Percentiles rank a stretch among this genome's conserved stretches.
Conservation (phyloP, 2,888 invertebrate genomes). For the Isoperla grammatica region DNA sequence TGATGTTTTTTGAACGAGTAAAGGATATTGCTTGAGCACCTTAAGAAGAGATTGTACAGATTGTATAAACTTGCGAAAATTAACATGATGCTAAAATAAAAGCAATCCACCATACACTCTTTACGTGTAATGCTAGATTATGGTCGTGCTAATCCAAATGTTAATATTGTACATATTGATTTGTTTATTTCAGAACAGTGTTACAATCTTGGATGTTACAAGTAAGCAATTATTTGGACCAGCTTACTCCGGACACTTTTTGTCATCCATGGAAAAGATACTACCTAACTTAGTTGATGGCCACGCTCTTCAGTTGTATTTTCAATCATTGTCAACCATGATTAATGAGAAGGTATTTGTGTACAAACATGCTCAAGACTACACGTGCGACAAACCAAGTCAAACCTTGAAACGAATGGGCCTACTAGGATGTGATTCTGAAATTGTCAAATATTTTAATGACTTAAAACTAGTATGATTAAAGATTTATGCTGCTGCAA, state of each 20-base stretch:
- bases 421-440: conserved; percentile 30
- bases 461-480: too few relatives aligned
- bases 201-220: conserved; percentile 34
- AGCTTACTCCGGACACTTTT: conserved; percentile 34
- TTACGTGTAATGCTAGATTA: too few relatives aligned
- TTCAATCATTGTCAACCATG: conserved; percentile 33
- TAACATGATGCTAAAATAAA: too few relatives aligned
- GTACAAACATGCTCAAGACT: conserved; percentile 29
- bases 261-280: conserved; percentile 23
- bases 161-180: too few relatives aligned
- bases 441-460: conserved; percentile 28
- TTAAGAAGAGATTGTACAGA: too few relatives aligned
- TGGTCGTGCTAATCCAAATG: too few relatives aligned
- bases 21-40: too few relatives aligned
- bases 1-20: too few relatives aligned
- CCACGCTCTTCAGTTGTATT: conserved; percentile 32
- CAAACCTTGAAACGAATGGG: conserved; percentile 16
- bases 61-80: too few relatives aligned
- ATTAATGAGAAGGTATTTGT: conserved; percentile 35
- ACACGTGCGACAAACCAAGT: conserved; percentile 16
- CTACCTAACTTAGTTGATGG: conserved; percentile 28
- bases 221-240: conserved; percentile 35
- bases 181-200: conserved; percentile 33
- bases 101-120: too few relatives aligned
- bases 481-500: too few relatives aligned